These are phyloP conservation scores for Drosophila basisetae DNA, from an alignment of 2,888 invertebrate species.

Conservation along the genomic window DNA sequence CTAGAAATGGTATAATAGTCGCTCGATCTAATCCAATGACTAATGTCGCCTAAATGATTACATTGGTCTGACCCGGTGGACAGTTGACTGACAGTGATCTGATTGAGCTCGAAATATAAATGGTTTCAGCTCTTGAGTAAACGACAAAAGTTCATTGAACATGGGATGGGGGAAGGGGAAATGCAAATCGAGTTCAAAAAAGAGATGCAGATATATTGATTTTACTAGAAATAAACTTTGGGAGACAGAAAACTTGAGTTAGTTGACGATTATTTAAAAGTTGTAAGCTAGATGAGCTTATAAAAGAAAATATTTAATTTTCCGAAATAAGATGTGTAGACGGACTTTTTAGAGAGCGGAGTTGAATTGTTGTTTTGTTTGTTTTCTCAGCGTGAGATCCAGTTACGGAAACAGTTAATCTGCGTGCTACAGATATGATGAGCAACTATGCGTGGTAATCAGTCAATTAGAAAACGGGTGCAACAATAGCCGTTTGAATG, in stretches of 20 bases:
- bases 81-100: not conserved
- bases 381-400: not conserved
- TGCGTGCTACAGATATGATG: slow-evolving; percentile 37
- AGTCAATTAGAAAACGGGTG: slow-evolving; percentile 60
- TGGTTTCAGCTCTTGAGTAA: not conserved
- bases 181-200: not conserved
- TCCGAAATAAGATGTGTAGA: not conserved
- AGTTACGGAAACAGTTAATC: slow-evolving; percentile 10
- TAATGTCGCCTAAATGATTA: not conserved
- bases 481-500: slow-evolving; percentile 41
- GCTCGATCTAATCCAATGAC: not conserved
- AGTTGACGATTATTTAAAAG: not conserved
- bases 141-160: too few species aligned
- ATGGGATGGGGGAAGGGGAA: not conserved
- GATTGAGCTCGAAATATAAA: not conserved
- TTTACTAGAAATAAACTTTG: not conserved
- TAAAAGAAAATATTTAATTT: not conserved
- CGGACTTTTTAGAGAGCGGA: not conserved
- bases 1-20: not conserved
- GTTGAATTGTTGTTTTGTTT: not conserved
- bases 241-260: not conserved
- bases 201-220: not conserved
- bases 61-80: not conserved
- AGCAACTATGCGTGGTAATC: slow-evolving; percentile 45
- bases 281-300: not conserved